Evolutionary conservation across 2,888 invertebrate species (phyloP), one percentile per base, ranked within the genome.

Genomic region (Clunio marinus): DNA sequence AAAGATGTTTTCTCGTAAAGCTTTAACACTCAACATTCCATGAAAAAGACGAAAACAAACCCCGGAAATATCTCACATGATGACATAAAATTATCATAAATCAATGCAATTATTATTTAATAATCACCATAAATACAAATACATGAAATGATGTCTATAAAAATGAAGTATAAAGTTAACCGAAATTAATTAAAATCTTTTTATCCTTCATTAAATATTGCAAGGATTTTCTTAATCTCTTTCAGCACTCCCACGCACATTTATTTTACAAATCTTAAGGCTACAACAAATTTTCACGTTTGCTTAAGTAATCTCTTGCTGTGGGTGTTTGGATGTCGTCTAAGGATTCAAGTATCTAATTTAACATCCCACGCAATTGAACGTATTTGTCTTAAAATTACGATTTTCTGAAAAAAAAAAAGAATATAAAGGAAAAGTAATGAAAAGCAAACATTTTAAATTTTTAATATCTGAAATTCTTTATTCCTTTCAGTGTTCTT

Each of bases 1-100:
- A 96, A 92, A 83, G 96, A 97, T 81, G 95, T 93, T 72, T 95
- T 95, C 79, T 85, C 85, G 82, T 93, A 86, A 70, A 27, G 58
- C 41, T 41, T 41, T 41, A n/a, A n/a, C n/a, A n/a, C 41, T n/a
- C 15, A 13, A 41, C 15, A 3, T 25, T 10, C 25, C 15, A 58
- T 8, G 51, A 17, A 20, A 7, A 15, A 20, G 20, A 4, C 5
- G 8, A 51, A 51, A 17, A 17, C 17, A 51, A 20, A 8, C 51
- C 7, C 2, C 17, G 17, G 17, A 51, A 5, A 41, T 3, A n/a
- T n/a, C n/a, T n/a, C n/a, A n/a, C n/a, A n/a, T n/a, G n/a, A n/a
- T 20, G 22, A 3, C 17, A 17, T 7, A 8, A 51, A 51, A 51
- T 17, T 22, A 51, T 41, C 41, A 41, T 41, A 41, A 41, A n/a